phyloP scores from a whole-genome alignment of 2,113 vertebrate genomes.

The Bucco capensis region DNA sequence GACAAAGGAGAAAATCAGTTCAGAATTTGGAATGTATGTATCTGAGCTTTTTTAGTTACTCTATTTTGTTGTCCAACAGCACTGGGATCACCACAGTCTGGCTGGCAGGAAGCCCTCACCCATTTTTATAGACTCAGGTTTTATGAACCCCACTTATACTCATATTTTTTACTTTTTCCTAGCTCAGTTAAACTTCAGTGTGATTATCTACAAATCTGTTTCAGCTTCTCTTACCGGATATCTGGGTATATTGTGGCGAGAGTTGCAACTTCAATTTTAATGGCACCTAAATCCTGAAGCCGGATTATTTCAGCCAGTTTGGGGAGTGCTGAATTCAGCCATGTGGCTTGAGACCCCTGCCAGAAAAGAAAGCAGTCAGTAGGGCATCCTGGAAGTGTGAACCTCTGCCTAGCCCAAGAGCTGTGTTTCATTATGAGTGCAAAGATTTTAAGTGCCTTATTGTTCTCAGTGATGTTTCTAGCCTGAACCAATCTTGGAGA shows the following conservation, averaged over 20 bases:
- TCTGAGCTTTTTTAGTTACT: background rate
- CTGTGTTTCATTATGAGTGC: background rate
- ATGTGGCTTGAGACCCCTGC: conserved; percentile 79
- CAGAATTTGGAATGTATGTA: background rate
- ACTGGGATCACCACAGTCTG: background rate
- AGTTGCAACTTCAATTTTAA: conserved; percentile 82
- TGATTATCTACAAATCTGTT: background rate
- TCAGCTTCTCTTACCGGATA: conserved; percentile 76
- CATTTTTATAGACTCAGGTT: background rate
- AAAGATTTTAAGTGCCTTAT: background rate
- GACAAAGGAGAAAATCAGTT: background rate
- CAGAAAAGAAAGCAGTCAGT: background rate
- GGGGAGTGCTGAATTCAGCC: conserved; percentile 75
- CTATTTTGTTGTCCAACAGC: background rate
- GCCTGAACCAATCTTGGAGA: background rate
- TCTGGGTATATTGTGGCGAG: conserved; percentile 76
- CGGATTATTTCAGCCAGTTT: conserved; percentile 82
- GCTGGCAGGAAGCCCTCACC: background rate
- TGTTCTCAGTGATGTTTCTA: background rate
- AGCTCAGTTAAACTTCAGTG: background rate
- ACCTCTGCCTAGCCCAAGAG: background rate
- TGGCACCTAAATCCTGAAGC: conserved; percentile 80
- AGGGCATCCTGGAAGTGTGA: background rate
- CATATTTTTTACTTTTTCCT: background rate
- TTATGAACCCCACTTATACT: background rate